Evolutionary conservation across 1,140 invertebrate species (phyloP), one percentile per base, ranked within the genome.

Genomic region (Pseudomyrmex cubaensis): DNA sequence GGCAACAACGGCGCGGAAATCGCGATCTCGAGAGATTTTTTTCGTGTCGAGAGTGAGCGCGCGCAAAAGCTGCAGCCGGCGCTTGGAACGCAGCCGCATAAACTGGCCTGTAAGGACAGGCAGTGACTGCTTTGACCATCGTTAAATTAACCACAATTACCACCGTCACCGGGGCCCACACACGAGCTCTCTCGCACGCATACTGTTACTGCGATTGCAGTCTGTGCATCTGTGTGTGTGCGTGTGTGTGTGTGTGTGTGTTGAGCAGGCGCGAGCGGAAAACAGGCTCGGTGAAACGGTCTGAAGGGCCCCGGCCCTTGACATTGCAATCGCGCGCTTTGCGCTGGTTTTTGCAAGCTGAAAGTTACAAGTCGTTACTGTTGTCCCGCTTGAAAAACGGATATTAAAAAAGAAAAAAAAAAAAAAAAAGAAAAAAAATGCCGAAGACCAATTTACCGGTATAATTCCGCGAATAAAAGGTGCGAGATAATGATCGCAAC

Each of bases 81-180:
- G 78, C 78, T 74, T 70, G 52, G 67, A 57, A 89, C 84, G 85
- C 74, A 72, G 61, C 67, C 83, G 84, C 84, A 83, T 85, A 78
- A 89, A 90, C 90, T 90, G 90, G 89, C 90, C 85, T 87, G 89
- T 84, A 85, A 82, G 83, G 75, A 85, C 80, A 75, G 77, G 67
- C 70, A 72, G 85, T 85, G 84, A 88, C 85, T 80, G 70, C 87
- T 89, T 90, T 83, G 90, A 90, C 90, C 90, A 83, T 88, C 88
- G 91, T 89, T 91, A 92, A 92, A 93, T 93, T 93, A 92, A 92
- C 91, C 88, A 88, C 92, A 93, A 93, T 92, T 92, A 92, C 91
- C 85, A 80, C 64, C 66, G 44, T 80, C 46, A 54, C 66, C 82
- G 62, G 76, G 83, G 86, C 83, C 85, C 69, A 87, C 78, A 88